Evolutionary conservation across 2,888 invertebrate species (phyloP), one percentile per base, ranked within the genome.

Genomic region (Drosophila prolongata): DNA sequence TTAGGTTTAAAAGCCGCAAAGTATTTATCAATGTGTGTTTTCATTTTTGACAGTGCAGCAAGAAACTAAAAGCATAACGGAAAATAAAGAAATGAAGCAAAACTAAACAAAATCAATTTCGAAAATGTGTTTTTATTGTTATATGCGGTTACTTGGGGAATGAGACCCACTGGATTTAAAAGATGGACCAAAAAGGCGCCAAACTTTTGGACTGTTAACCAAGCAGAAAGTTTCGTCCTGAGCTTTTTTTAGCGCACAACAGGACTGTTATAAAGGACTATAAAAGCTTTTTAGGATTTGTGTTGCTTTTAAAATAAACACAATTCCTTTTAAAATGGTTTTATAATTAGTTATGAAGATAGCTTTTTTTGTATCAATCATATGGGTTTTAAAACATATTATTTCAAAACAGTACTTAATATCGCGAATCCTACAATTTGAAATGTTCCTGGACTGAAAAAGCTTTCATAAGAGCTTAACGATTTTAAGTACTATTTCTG

Each of bases 51-150:
- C 38, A 66, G 44, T 53, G 52, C 62, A 68, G 53, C 71, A 50
- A 35, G 61, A 61, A 70, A 43, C 43, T 70, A 58, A 69, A 47
- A 59, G 47, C 60, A 69, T 69, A 54, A 61, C 54, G 44, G 40
- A 44, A 72, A 70, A 55, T 70, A 70, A 72, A 62, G 62, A 72
- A 70, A 72, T 62, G 54, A 70, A 55, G 50, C 54, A 61, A 72
- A 62, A 19, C 44, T 60, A 70, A 71, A 62, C 58, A 46, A 16
- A 58, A 47, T 61, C 27, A 46, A 55, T 13, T 44, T n/a, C 3
- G 16, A 30, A 19, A 27, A 30, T 43, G 4, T 16, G 53, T 40
- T 67, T 8, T 27, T 35, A 19, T 35, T 60, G 0, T 47, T 10
- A 9, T 9, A 9, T 8, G 9, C 8, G 27, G 2, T 5, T 4